phyloP scores from a whole-genome alignment of 2,888 invertebrate genomes.

The Idaea biselata region DNA sequence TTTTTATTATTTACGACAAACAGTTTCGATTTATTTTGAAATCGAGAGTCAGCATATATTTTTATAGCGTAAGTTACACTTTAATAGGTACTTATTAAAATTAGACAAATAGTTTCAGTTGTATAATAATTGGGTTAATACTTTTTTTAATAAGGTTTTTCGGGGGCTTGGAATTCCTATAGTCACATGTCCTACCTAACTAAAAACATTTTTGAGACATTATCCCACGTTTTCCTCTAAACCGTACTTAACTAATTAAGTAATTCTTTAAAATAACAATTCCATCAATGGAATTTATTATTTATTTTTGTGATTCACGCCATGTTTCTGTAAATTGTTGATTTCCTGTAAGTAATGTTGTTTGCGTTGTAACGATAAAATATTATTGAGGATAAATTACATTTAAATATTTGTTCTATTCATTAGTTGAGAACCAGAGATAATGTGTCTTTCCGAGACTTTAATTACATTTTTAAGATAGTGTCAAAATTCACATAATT shows the following conservation, averaged over 20 bases:
- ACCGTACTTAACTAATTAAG: not conserved
- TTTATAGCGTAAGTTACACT: no score
- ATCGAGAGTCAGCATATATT: not conserved
- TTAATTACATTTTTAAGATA: not conserved
- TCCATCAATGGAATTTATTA: not conserved
- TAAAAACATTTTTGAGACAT: no score
- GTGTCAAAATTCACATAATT: not conserved
- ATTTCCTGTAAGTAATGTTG: not conserved
- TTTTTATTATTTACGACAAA: not conserved
- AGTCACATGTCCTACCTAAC: no score
- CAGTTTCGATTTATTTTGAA: not conserved
- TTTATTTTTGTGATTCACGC: not conserved
- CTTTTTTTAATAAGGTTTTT: no score
- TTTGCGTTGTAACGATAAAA: not conserved
- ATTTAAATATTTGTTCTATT: not conserved
- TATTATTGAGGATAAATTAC: not conserved
- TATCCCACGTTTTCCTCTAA: not conserved
- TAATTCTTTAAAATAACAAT: not conserved
- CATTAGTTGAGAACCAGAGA: not conserved
- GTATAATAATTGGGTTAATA: no score
- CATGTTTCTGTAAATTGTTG: not conserved
- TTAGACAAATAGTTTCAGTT: no score
- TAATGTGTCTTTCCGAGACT: not conserved
- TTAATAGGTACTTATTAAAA: no score
- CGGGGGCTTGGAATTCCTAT: no score